A percentile compares a stretch with the other conserved stretches of the same genome.
Evolutionary conservation across 2,797 vertebrate genomes (phyloP).

Genomic region (Rallus crepitans): DNA sequence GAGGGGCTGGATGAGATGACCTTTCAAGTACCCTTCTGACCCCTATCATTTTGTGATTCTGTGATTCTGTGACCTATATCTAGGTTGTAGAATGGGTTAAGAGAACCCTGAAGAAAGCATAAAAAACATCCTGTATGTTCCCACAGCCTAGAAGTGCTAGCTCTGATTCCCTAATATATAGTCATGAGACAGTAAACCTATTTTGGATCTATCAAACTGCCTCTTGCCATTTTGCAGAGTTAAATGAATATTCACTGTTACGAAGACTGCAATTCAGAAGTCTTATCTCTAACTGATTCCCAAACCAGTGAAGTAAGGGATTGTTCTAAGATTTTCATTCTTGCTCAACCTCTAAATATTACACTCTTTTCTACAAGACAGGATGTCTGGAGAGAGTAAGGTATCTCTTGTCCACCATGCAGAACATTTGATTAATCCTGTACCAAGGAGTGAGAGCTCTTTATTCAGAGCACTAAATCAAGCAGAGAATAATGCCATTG

Average conservation of each 20-base stretch:
- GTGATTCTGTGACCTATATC: not conserved
- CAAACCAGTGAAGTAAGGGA: not conserved
- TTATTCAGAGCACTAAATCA: not conserved
- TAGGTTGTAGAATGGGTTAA: not conserved
- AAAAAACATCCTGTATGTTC: not conserved
- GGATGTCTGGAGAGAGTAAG: not conserved
- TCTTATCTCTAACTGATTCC: not conserved
- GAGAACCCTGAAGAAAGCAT: not conserved
- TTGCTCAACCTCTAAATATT: not conserved
- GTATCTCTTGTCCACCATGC: not conserved
- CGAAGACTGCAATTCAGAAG: not conserved
- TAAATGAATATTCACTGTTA: not conserved
- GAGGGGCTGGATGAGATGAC: no score
- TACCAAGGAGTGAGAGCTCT: not conserved
- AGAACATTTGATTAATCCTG: not conserved
- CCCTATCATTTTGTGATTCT: no score
- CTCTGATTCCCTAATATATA: not conserved
- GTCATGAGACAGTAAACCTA: not conserved
- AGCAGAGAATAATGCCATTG: not conserved
- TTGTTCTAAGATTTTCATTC: not conserved
- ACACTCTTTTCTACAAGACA: not conserved
- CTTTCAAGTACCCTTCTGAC: no score
- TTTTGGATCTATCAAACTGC: not conserved
- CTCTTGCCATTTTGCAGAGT: not conserved
- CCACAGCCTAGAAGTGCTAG: not conserved